Evolutionary conservation across 2,888 invertebrate species (phyloP), one percentile per base, ranked within the genome.

Genomic region (Trilocha varians): DNA sequence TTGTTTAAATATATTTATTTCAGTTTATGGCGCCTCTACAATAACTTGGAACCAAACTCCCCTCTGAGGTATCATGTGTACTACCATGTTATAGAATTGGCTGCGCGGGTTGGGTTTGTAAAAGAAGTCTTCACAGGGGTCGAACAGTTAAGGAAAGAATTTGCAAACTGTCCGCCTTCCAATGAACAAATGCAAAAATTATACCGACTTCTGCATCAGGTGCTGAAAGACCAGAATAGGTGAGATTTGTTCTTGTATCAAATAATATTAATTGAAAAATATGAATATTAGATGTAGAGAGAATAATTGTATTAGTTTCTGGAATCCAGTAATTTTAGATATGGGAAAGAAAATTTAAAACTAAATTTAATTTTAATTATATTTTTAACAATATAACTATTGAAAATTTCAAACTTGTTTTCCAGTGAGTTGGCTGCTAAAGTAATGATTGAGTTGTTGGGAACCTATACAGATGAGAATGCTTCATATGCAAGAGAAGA

Each of bases 381-480:
- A 16, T 34, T 2, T 34, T 33, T 39, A 33, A 9, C 13, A 2
- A 14, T 15, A 32, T 25, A 1, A 9, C 16, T 32, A 5, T 9
- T 16, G 38, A 14, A 13, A 17, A 13, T 36, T n/a, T 17, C 16
- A 44, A 33, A 41, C 45, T 43, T 41, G 49, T 50, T 59, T 70
- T 80, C 13, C 70, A 94, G 96, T 76, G 97, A 97, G 67, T 88
- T 94, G 59, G 97, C 97, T 16, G 93, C 97, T 13, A 96, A 96
- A 75, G 97, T 98, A 3, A 99, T 99, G 99, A 93, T 98, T 48
- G 98, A 98, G 75, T 86, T 99, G 1, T 84, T 99, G 43, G 96
- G 96, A 16, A 98, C 99, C 0, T 99, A 99, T 77, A 98, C 97
- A 16, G 93, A 97, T 47, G 98, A 98, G 65, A 98, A 98, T 82